These are phyloP conservation scores for Conomelus anceps DNA, from an alignment of 2,888 invertebrate genomes.

Conservation along the genomic window DNA sequence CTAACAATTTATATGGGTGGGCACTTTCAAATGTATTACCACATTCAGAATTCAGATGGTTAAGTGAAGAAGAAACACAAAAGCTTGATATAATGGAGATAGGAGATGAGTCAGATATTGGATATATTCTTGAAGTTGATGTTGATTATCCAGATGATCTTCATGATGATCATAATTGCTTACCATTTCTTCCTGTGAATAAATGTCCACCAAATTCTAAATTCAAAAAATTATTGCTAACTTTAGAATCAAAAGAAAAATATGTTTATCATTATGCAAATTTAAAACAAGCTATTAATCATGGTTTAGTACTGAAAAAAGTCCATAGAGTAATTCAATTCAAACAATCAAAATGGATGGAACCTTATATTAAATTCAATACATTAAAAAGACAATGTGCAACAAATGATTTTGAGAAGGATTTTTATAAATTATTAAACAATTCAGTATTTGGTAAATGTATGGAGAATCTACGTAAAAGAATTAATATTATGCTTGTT, in stretches of 20 bases:
- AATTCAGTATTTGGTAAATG: background rate
- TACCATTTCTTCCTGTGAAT: constrained; percentile 18
- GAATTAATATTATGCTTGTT: background rate
- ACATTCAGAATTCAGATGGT: constrained; percentile 18
- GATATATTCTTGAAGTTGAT: constrained; percentile 24
- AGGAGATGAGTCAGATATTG: constrained; percentile 11
- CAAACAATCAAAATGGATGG: constrained; percentile 36
- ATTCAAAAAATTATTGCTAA: constrained; percentile 22
- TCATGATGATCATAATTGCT: constrained; percentile 17
- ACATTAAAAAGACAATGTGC: constrained; percentile 30
- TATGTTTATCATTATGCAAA: constrained; percentile 18
- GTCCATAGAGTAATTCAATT: constrained; percentile 37
- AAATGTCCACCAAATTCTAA: background rate
- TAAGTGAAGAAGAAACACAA: constrained; percentile 3
- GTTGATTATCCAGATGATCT: constrained; percentile 22
- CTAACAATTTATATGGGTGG: constrained; percentile 24
- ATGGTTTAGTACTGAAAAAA: constrained; percentile 34
- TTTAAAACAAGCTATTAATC: constrained; percentile 3
- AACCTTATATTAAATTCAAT: constrained; percentile 34
- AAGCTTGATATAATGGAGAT: background rate
- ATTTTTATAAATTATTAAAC: background rate
- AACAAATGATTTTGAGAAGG: constrained; percentile 39
- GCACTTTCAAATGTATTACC: constrained; percentile 15
- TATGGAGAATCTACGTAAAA: background rate
- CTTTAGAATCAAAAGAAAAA: constrained; percentile 14